Evolutionary conservation across 1,140 invertebrate species (phyloP), one percentile per base, ranked within the genome.

Genomic region (Chelonus insularis): DNA sequence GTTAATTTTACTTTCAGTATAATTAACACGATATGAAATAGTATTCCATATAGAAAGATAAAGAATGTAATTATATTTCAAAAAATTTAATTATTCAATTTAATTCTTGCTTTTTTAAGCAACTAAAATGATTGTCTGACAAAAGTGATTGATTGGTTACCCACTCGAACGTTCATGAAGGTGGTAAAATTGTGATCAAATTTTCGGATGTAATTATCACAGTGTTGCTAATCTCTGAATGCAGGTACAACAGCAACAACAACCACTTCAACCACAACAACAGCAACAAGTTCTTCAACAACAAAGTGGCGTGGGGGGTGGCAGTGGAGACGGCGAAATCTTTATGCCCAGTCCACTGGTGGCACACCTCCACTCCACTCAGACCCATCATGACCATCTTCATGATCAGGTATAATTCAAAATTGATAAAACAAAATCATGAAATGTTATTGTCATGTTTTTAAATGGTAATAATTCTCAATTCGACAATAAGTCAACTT

Each of bases 221-320:
- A 57, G 16, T 37, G 32, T 34, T 14, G 18, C 34, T 43, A 50
- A 65, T 57, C 54, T 65, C 59, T 63, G 55, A 55, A 60, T 58
- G 37, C 74, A 84, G 71, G 76, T 83, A 63, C 82, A 84, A 57
- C 81, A 79, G 56, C 79, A 82, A 39, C 75, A 76, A 63, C 82
- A 84, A 57, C 81, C 79, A 55, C 79, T 81, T 37, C 75, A 76
- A 76, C 58, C 63, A 64, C 79, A 82, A 52, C 72, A 64, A 64
- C 79, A 82, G 51, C 72, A 68, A 65, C 67, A 71, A 56, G 54
- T 66, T 50, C 75, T 76, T 25, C 70, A 71, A 50, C 69, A 72
- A 45, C 72, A 74, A 50, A 68, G 64, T 65, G 68, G 68, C 54
- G 61, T 71, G 56, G 68, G 66, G 43, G 64, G 66, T 72, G 68